Evolutionary conservation across 2,888 invertebrate species (phyloP), one percentile per base, ranked within the genome.

Genomic region (Pristionchus arcanus): DNA sequence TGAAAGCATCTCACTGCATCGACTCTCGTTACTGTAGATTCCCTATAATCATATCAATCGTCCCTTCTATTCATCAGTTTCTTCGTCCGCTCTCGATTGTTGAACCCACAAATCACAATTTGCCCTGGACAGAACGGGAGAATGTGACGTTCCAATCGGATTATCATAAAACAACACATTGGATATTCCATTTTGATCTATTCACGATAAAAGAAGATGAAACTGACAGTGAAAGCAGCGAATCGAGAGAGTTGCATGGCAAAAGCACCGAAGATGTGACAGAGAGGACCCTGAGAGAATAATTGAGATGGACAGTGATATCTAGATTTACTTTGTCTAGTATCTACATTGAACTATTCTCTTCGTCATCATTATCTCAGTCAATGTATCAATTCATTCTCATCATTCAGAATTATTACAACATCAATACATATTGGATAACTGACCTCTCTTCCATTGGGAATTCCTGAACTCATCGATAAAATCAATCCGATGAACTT

Each of bases 401-500:
- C 5, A 1, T 19, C 59, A 49, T 11, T 49, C 42, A 49, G 42
- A 49, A 13, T 11, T 9, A 49, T 49, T 13, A 9, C 42, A 49
- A 9, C 42, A 49, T 49, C 4, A 49, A 9, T 49, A 49, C 0
- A 49, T 49, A 49, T 11, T 7, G 0, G 13, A 9, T 3, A 59
- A 16, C 5, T 19, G n/a, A 85, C 84, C 84, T 85, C 84, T 34
- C 84, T 85, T n/a, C 84, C 84, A 63, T 85, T 85, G 13, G 84
- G 84, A 37, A 85, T 85, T 59, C 84, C 84, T 3, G 84, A 85
- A n/a, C 84, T 85, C 84, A 85, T 85, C 9, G 84, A 55, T 21
- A 85, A 25, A 19, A 59, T 59, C 21, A 85, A 34, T 31, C 84
- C 84, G n/a, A 85, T 31, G 34, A 85, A 85, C 28, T 85, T 85